phyloP scores from a whole-genome alignment of 2,113 vertebrate genomes.

The Natator depressus region DNA sequence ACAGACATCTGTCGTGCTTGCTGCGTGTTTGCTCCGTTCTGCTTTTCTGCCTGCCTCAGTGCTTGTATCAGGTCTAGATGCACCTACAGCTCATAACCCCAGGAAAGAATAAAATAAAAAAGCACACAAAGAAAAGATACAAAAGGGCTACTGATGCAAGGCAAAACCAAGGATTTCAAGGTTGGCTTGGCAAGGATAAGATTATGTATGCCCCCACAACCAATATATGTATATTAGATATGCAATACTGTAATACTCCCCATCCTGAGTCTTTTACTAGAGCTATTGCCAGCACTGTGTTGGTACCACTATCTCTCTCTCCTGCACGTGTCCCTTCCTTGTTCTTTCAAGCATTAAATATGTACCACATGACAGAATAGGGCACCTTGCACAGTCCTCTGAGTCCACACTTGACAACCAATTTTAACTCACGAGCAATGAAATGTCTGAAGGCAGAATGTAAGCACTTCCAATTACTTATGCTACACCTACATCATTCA shows the following conservation, averaged over 20 bases:
- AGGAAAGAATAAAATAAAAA: background rate
- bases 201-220: background rate
- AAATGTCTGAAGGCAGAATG: conserved; percentile 26
- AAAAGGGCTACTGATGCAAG: background rate
- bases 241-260: background rate
- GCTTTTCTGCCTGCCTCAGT: conserved; percentile 22
- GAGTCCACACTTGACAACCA: conserved; percentile 68
- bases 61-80: conserved; percentile 48
- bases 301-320: background rate
- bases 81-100: background rate
- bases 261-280: background rate
- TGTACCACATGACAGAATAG: conserved; percentile 71
- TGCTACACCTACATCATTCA: conserved; percentile 46
- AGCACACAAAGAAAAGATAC: background rate
- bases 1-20: conserved; percentile 63
- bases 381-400: conserved; percentile 72
- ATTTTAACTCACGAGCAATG: conserved; percentile 60
- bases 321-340: conserved; percentile 44
- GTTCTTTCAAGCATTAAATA: conserved; percentile 71
- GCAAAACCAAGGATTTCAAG: background rate
- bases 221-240: conserved; percentile 21
- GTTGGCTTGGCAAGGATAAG: background rate
- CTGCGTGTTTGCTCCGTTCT: conserved; percentile 24
- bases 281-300: background rate
- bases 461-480: conserved; percentile 66